Evolutionary conservation across 2,113 vertebrate species (phyloP), one percentile per base, ranked within the genome.

Genomic region (Mola mola): DNA sequence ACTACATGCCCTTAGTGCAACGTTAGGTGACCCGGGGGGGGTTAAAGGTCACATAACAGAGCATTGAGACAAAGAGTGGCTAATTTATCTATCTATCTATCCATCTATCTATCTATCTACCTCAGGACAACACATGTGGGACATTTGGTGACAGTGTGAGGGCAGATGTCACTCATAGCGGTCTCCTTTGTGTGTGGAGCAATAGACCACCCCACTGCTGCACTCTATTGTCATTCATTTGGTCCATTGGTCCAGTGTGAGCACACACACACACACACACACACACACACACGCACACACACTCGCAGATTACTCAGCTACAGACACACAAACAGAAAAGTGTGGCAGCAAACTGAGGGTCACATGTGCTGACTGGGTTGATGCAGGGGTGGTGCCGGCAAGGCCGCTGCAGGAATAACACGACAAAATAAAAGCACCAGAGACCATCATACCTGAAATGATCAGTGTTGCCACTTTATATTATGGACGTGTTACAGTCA

Each of bases 141-240:
- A 67, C 90, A 92, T 88, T 91, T 90, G 91, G 86, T 86, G 84
- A 80, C 84, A 85, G 82, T 70, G 72, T 43, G 85, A 90, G 86
- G 83, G 88, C 83, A 96, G 95, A 94, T 96, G 94, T 94, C 72
- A 66, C 68, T 81, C 87, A 15, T 20, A 34, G 65, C 2, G 26
- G 49, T 60, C 65, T 73, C 81, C 87, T 93, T 94, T 95, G 93
- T 93, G 84, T 60, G 59, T 25, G 58, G 17, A 34, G 78, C 75
- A 28, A 60, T 60, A 83, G 90, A 87, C 84, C 83, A 92, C 86
- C 78, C 92, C 81, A 92, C 90, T 82, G 86, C 84, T 87, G 58
- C 84, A 66, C 72, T 87, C 90, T 63, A 93, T 95, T 95, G 93
- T 95, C 86, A 94, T 95, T 94, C 88, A 93, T 83, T 81, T 64